Evolutionary conservation across 2,888 invertebrate genomes (phyloP), one percentile per base, ranked within the genome.

Genomic region (Philereme vetulata): DNA sequence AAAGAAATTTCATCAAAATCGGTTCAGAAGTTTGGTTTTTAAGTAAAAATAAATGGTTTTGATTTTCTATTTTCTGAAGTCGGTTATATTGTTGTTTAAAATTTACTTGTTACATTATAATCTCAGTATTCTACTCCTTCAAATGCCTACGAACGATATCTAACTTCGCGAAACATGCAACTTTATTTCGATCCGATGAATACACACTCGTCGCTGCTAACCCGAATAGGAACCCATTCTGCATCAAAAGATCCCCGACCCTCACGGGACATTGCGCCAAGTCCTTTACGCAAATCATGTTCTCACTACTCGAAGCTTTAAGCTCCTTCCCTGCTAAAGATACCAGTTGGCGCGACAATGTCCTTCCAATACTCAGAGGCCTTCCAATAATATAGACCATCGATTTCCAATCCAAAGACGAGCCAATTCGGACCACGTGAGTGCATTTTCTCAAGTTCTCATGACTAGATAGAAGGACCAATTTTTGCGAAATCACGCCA

Each of bases 221-320:
- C 0, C 90, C 90, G 54, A 76, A 81, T 7, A 90, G 64, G 1
- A 62, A 55, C 0, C 72, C 80, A 5, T 74, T 72, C 64, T 90
- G 90, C 5, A 88, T 63, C 50, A 91, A 67, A 11, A 91, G 70
- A 58, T 91, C 91, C 1, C 91, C 88, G 9, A 82, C 84, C 1
- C 80, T 77, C 2, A 90, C 82, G 0, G 88, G 85, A 64, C 91
- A 91, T 3, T 72, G 78, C 3, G 78, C 70, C 1, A 80, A 38
- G 45, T 77, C 79, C 64, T 77, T 80, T 9, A 85, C 87, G 57
- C 90, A 85, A 52, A 90, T 78, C 42, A 81, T 79, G 51, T 67
- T 76, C 35, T 79, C 75, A 5, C 64, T 42, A 53, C 34, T 10
- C 5, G 34, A n/a, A 44, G 46, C 10, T 10, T 40, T 42, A 4